These are phyloP conservation scores for Montipora capitata DNA, from an alignment of 92 coral and sea anemone species.

Conservation along the genomic window DNA sequence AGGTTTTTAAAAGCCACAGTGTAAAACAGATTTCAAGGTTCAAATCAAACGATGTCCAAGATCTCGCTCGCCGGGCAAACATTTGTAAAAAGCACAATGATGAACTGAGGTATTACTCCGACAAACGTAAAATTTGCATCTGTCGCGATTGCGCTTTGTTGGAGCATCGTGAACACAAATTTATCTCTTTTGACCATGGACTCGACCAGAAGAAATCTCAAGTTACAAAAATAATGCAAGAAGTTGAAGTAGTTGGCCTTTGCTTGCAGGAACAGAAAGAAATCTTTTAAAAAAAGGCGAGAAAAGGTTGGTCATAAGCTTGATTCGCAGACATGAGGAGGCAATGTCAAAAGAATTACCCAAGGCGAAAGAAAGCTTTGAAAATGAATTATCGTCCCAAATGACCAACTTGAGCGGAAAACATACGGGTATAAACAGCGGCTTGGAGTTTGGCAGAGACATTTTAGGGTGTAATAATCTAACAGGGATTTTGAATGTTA, in stretches of 20 bases:
- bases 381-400: neutral
- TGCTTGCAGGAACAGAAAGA: neutral
- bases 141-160: constrained; percentile 67
- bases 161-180: constrained; percentile 55
- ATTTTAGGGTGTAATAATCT: constrained; percentile 4
- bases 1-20: neutral
- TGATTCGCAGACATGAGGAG: constrained; percentile 20
- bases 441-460: constrained; percentile 4
- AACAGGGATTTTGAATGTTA: constrained; percentile 15
- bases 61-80: constrained; percentile 17
- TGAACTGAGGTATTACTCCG: constrained; percentile 45
- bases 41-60: constrained; percentile 23
- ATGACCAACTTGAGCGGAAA: neutral
- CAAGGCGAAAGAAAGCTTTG: neutral
- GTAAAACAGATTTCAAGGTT: constrained; percentile 16
- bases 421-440: constrained; percentile 1
- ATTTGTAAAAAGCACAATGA: constrained; percentile 39
- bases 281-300: neutral
- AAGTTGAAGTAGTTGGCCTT: neutral
- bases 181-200: constrained; percentile 14
- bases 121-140: constrained; percentile 20
- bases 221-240: neutral
- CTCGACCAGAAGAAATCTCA: neutral
- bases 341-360: neutral
- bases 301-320: neutral